Conservation (phyloP, 1,140 invertebrate species). For the Zophobas atratus region DNA sequence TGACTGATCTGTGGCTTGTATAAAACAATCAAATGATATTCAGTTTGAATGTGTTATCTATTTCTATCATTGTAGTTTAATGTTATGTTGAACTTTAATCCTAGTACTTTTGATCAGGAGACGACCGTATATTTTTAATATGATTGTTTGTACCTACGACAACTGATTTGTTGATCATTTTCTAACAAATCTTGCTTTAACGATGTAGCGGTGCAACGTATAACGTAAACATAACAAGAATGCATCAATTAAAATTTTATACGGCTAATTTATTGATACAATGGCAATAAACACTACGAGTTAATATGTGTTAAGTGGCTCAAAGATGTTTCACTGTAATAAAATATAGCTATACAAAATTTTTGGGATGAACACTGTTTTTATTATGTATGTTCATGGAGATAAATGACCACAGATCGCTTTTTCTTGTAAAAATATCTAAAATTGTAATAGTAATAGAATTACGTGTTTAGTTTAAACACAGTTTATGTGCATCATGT, state of each 20-base stretch:
- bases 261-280: slow-evolving; percentile 18
- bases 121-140: slow-evolving; percentile 13
- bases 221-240: not conserved
- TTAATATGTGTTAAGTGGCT: slow-evolving; percentile 34
- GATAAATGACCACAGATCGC: slow-evolving; percentile 35
- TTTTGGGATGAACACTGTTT: slow-evolving; percentile 25
- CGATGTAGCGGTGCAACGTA: not conserved
- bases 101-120: not conserved
- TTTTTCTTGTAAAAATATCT: not conserved
- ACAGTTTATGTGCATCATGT: slow-evolving; percentile 1
- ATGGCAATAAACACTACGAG: slow-evolving; percentile 28
- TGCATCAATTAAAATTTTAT: slow-evolving; percentile 26
- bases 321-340: slow-evolving; percentile 39
- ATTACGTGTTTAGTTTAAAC: slow-evolving; percentile 18
- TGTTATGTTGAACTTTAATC: too few species aligned
- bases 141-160: not conserved
- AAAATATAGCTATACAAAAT: slow-evolving; percentile 20
- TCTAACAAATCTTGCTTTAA: not conserved
- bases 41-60: slow-evolving; percentile 17
- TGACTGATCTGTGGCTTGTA: slow-evolving; percentile 39
- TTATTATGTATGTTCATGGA: slow-evolving; percentile 39
- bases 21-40: slow-evolving; percentile 40
- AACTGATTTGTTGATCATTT: too few species aligned
- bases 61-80: not conserved
- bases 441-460: slow-evolving; percentile 17